These are phyloP conservation scores for Lanistes nyassanus DNA, from an alignment of 1,140 invertebrate species.

Conservation along the genomic window DNA sequence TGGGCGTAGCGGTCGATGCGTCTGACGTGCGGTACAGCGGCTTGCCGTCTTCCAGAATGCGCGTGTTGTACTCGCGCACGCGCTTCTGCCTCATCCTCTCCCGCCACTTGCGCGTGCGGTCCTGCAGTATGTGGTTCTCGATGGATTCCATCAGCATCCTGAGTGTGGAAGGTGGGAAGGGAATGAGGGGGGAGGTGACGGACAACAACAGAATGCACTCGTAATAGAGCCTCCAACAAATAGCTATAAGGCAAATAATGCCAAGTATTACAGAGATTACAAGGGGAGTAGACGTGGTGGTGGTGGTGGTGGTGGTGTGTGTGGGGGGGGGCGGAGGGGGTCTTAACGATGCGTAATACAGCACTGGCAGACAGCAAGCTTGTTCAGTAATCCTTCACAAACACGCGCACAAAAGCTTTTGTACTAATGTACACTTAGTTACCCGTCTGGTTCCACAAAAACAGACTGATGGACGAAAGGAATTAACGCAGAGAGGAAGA, in stretches of 20 bases:
- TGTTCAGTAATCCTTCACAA: background rate
- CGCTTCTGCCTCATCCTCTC: background rate
- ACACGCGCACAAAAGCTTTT: no score
- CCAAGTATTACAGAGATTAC: background rate
- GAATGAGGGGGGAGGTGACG: no score
- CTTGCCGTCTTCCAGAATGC: conserved; percentile 4
- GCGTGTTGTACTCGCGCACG: conserved; percentile 12
- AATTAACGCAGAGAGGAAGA: no score
- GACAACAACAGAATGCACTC: no score
- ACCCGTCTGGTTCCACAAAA: background rate
- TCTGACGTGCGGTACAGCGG: background rate
- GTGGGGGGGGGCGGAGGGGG: no score
- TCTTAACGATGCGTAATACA: background rate
- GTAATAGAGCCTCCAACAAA: no score
- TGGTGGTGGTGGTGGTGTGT: no score
- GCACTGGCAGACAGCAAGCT: background rate
- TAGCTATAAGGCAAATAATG: background rate
- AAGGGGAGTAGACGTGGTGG: background rate
- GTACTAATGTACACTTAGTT: background rate
- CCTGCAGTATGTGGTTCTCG: conserved; percentile 1
- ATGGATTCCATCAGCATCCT: conserved; percentile 17
- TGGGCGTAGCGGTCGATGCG: background rate
- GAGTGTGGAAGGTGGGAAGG: background rate
- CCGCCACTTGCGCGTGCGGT: conserved; percentile 1
- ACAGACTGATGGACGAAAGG: no score